A percentile compares a stretch with the other conserved stretches of the same genome.
Evolutionary conservation across 2,797 vertebrate genomes (phyloP).

Genomic region (Pyrocephalus nanus): DNA sequence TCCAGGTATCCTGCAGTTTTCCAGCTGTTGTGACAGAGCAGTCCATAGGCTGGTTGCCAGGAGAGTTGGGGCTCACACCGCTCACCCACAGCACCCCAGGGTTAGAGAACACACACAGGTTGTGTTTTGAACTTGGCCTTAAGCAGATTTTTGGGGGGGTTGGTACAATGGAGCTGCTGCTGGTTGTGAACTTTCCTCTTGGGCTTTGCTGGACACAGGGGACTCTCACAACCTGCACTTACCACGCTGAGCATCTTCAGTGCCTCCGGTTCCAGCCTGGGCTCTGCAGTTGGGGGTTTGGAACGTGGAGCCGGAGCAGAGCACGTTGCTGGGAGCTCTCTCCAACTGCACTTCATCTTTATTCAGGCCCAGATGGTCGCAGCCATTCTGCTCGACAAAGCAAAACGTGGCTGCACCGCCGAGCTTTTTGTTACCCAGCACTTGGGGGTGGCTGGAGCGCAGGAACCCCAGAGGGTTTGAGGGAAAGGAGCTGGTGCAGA

Average conservation of each 20-base stretch:
- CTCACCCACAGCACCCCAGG: background rate
- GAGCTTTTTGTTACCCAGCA: slow-evolving; percentile 20
- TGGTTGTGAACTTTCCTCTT: background rate
- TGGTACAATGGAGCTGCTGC: background rate
- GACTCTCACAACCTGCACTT: background rate
- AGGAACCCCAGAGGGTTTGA: background rate
- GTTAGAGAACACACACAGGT: too few species aligned
- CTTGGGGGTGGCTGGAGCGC: background rate
- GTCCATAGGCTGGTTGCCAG: background rate
- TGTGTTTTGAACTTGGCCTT: background rate
- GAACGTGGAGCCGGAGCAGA: background rate
- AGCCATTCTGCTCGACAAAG: slow-evolving; percentile 65
- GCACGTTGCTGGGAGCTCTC: background rate
- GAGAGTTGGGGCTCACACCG: background rate
- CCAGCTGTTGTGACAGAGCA: background rate
- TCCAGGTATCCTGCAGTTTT: background rate
- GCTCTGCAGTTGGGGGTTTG: background rate
- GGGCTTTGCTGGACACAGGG: background rate
- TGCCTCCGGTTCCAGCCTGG: background rate
- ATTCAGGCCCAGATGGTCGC: slow-evolving; percentile 63
- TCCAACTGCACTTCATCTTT: slow-evolving; percentile 63
- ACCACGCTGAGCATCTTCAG: background rate
- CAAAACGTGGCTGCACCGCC: slow-evolving; percentile 30
- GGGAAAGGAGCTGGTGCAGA: background rate
- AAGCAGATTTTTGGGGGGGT: background rate